A percentile compares a stretch with the other conserved stretches of the same genome.
These are phyloP conservation scores for Propithecus deckenii DNA, from an alignment of 2,797 vertebrate species.

Conservation along the genomic window DNA sequence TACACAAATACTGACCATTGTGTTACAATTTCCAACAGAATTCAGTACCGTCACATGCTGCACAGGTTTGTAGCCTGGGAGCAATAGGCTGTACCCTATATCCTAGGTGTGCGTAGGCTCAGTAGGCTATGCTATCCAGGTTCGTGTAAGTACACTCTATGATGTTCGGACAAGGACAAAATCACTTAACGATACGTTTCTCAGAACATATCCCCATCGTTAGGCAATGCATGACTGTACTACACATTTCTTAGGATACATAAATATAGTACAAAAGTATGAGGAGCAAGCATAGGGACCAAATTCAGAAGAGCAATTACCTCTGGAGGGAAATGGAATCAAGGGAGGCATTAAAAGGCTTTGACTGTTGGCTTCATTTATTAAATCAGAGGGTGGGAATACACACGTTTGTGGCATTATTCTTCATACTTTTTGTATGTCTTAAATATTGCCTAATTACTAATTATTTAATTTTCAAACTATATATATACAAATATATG, in stretches of 20 bases:
- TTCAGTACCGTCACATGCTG: neutral
- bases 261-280: neutral
- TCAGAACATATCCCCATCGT: neutral
- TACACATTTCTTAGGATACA: neutral
- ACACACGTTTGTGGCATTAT: neutral
- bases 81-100: neutral
- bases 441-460: conserved; percentile 11
- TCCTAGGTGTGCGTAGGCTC: neutral
- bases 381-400: neutral
- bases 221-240: neutral
- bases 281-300: neutral
- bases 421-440: conserved; percentile 7
- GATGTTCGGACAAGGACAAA: neutral
- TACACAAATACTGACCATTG: neutral
- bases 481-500: neutral
- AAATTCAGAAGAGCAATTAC: conserved; percentile 19
- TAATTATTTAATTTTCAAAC: conserved; percentile 31
- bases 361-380: neutral
- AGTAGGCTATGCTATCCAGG: neutral
- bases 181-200: neutral
- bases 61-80: neutral
- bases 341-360: neutral
- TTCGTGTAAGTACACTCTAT: neutral
- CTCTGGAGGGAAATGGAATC: neutral
- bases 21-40: neutral